Base-by-base conservation (phyloP, 2,797 vertebrate species). In the Phoeniculus purpureus region DNA sequence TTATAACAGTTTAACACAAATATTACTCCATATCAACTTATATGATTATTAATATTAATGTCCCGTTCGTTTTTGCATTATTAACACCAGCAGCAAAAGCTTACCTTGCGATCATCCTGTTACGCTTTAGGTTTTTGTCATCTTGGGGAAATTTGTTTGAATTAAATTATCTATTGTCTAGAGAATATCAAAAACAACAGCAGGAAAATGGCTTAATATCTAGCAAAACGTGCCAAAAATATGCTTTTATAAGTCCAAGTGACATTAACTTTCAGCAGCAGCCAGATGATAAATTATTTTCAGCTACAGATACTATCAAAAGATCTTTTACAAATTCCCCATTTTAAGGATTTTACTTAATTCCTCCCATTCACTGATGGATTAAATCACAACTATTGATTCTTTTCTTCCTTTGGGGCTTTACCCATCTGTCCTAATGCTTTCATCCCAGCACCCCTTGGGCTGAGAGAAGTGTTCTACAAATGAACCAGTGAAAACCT, bases 401-500 rank as follows among this genome's bases (percentile, higher is more conserved):
- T 96, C 97, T 92, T 97, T 98, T 97, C 96, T 97, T 98, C 96
- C 97, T 96, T 97, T 93, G 90, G 97, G 96, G 96, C 97, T 97
- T 96, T 96, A 90, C 96, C 98, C 97, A 98, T 98, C 98, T 98
- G 97, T 97, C 97, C 98, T 97, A 97, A 96, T 0, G 87, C 97
- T 98, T 98, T 98, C 96, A 97, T 98, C 97, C 95, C 85, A 87
- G 95, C 94, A 97, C 95, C 95, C 96, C 95, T 98, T 95, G 95
- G 95, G 94, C 95, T 97, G 97, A 97, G 97, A 98, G 97, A 97
- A 98, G 97, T 98, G 97, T 98, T 98, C 97, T 96, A 98, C 97
- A 97, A 98, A 98, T 96, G 97, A 98, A 98, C 97, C 96, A 97
- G 97, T 97, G 97, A 98, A 97, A 98, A 97, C 97, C 97, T 85